Conservation (phyloP, 2,888 invertebrate genomes). For the Athalia rosae region DNA sequence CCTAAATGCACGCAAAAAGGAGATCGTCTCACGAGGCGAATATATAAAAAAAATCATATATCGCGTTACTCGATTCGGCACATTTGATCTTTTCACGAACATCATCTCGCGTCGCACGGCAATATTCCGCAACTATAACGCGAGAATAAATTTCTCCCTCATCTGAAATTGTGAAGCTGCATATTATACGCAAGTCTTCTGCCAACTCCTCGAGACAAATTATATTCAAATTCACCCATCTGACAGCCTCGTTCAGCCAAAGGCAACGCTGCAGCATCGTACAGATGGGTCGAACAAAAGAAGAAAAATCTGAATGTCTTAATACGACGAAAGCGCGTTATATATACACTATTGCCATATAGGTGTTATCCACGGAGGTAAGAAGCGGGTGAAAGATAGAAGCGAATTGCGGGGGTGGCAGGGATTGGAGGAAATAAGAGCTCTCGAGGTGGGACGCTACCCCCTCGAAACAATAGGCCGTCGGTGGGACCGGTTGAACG, state of each 20-base stretch:
- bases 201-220: no score
- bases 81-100: no score
- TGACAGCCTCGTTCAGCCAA: not conserved
- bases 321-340: not conserved
- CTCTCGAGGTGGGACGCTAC: conserved; percentile 13
- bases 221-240: no score
- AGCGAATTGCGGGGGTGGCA: not conserved
- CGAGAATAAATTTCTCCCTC: no score
- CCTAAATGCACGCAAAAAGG: no score
- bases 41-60: no score
- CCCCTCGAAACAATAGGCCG: conserved; percentile 41
- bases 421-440: conserved; percentile 20
- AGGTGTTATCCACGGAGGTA: not conserved
- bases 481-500: conserved; percentile 14
- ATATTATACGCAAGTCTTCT: no score
- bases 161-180: no score
- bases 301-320: conserved; percentile 13
- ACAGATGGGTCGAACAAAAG: not conserved
- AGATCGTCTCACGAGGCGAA: no score
- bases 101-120: no score
- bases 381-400: conserved; percentile 30
- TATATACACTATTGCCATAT: not conserved
- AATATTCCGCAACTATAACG: no score
- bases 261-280: not conserved
- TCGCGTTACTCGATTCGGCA: no score